Evolutionary conservation across 1,140 invertebrate genomes (phyloP).

Genomic region (Pteromalus puparum): DNA sequence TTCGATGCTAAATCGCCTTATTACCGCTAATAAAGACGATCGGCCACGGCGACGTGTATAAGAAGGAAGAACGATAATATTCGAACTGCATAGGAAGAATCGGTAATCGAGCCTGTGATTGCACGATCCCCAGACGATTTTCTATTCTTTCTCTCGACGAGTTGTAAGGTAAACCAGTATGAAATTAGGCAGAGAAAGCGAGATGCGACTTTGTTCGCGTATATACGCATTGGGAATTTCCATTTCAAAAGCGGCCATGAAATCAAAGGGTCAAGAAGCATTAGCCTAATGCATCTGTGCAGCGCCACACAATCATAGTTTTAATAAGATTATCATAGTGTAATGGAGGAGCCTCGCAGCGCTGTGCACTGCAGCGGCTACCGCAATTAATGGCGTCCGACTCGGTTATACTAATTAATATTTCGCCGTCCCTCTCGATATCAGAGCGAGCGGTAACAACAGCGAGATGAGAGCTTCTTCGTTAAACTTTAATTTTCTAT

Average conservation of each 20-base stretch:
- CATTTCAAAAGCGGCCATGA: background rate
- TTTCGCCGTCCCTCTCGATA: too few species aligned
- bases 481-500: slow-evolving; percentile 37
- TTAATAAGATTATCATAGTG: slow-evolving; percentile 24
- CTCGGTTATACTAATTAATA: too few species aligned
- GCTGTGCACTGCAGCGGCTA: too few species aligned
- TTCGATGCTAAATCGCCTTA: slow-evolving; percentile 47
- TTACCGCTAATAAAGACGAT: slow-evolving; percentile 48
- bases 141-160: too few species aligned
- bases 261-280: slow-evolving; percentile 26
- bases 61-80: background rate
- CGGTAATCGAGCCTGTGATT: slow-evolving; percentile 16
- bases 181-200: too few species aligned
- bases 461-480: background rate
- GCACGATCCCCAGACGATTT: background rate
- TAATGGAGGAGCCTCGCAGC: background rate
- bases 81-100: slow-evolving; percentile 36
- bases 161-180: too few species aligned
- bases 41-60: background rate
- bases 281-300: slow-evolving; percentile 21
- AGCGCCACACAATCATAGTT: background rate
- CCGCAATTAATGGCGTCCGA: too few species aligned
- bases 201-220: too few species aligned
- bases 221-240: too few species aligned
- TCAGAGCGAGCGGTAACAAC: too few species aligned